Base-by-base conservation (phyloP, 1,140 invertebrate species). In the Choristoneura fumiferana region DNA sequence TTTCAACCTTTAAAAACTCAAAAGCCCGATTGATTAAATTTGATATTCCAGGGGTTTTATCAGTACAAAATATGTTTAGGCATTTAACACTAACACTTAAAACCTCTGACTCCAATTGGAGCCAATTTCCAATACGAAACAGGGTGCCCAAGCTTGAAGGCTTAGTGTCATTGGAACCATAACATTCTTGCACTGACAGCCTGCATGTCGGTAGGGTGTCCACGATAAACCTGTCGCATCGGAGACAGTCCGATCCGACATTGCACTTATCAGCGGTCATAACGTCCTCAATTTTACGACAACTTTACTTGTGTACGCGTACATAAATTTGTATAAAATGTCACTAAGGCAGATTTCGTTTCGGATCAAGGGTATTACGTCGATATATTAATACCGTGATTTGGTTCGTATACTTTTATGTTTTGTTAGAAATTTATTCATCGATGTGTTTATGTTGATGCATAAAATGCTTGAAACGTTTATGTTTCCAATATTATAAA, bases 261-360 rank as follows among this genome's bases (percentile, higher is more conserved):
- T 71, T 65, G 74, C 76, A 83, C 82, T 87, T 87, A 85, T 87
- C 82, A 87, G 73, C 53, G 75, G 69, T 77, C 77, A 84, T 87
- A 80, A 87, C 77, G 73, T 87, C 82, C 72, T 84, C 84, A 81
- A 84, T 67, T 83, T 87, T 87, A 87, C 84, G 82, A 87, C 82
- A 80, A 65, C 72, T 69, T 76, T 63, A 75, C 72, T 71, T 76
- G 73, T 69, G 72, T 68, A 63, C 71, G 74, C 73, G 73, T 69
- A 73, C 73, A 81, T 87, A 87, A 85, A 85, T 87, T 87, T 70
- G 65, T 73, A 73, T 73, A 72, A 78, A 82, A 84, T 78, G 81
- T 83, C 82, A 81, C 76, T 69, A 69, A 55, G 58, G 74, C 62
- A 78, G 70, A 83, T 82, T 87, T 85, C 81, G 84, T 85, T 83